These are phyloP conservation scores for Myzus persicae DNA, from an alignment of 1,140 invertebrate genomes.

Conservation along the genomic window DNA sequence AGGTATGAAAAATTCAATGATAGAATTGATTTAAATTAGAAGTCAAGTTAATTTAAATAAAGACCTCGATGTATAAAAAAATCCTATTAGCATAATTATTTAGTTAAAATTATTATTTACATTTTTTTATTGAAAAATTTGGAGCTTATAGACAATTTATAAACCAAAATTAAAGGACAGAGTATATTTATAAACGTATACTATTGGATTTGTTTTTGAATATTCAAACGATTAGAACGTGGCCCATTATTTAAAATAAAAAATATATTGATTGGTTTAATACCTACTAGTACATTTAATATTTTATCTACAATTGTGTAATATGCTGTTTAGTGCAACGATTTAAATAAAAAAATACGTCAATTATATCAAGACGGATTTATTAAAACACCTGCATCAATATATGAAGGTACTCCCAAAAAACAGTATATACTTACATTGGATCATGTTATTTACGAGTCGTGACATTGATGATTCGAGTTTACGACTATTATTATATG, in stretches of 20 bases:
- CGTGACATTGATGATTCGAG: not conserved
- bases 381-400: not conserved
- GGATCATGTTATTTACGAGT: not conserved
- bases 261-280: not conserved
- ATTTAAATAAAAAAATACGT: not conserved
- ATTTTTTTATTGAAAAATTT: not conserved
- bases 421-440: not conserved
- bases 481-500: not conserved
- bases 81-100: not conserved
- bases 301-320: not conserved
- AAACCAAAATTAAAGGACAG: not conserved
- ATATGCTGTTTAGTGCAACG: not conserved
- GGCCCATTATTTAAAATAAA: not conserved
- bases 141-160: not conserved
- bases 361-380: not conserved
- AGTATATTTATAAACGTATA: no score
- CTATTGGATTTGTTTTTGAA: no score
- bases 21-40: not conserved
- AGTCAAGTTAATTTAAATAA: not conserved
- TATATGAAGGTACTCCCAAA: not conserved
- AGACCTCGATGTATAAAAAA: no score
- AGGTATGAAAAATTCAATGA: no score
- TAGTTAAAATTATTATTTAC: not conserved
- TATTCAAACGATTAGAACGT: not conserved
- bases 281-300: no score